Evolutionary conservation across 2,888 invertebrate species (phyloP), one percentile per base, ranked within the genome.

Genomic region (Osmoderma eremita): DNA sequence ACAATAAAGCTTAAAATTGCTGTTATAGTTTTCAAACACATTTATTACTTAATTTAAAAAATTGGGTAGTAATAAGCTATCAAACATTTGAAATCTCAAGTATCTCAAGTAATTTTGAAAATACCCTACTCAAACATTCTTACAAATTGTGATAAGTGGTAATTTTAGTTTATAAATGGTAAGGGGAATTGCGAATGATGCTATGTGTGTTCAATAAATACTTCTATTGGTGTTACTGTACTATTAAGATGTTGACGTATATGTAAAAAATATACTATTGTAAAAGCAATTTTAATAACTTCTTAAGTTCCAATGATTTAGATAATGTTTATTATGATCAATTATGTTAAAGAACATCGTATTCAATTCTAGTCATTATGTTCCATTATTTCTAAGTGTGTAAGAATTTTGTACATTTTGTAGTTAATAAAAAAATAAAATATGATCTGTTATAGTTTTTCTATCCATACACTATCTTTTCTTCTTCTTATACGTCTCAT

Each of bases 351-450:
- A 51, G 2, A 24, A n/a, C 13, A 6, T 13, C 20, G 41, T 41
- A 18, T 56, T 20, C 13, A 39, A 41, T 22, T 56, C 56, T 56
- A 56, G 56, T 56, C 56, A 56, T 41, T 41, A 22, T 56, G 24
- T 56, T 56, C 56, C 39, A 20, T 38, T 54, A 54, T 15, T 56
- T 22, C n/a, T 41, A 22, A 56, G 12, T 13, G 13, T 36, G 20
- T 22, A 41, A 22, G 22, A 41, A 12, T 56, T 53, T 56, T 56
- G 39, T 56, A 56, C 41, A 39, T 24, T 24, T 41, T 41, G 20
- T 39, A 56, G 42, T 42, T 42, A 42, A 42, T 15, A 42, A 42
- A 13, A 42, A 12, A 42, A 15, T 42, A 42, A 42, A 42, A 17
- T 42, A 42, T 17, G 5, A 10, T 36, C 5, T 6, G 5, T 36